Percentiles rank a stretch among this genome's conserved stretches.
Conservation (phyloP, 2,797 vertebrate species). For the Myripristis murdjan region DNA sequence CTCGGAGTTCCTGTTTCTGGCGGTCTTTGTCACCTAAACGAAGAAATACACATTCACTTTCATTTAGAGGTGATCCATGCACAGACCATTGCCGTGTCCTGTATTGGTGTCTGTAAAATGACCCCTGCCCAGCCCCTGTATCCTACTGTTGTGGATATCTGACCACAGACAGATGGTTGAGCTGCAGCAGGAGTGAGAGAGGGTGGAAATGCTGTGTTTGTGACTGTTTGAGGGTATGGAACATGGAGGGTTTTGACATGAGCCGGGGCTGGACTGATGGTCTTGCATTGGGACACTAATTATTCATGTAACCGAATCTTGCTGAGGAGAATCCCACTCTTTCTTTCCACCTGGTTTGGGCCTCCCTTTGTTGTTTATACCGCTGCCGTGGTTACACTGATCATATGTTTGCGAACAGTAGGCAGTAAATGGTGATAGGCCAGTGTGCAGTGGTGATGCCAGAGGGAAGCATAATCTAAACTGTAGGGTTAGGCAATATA, state of each 20-base stretch:
- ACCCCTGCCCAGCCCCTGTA: slow-evolving; percentile 33
- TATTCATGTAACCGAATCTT: slow-evolving; percentile 80
- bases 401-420: slow-evolving; percentile 54
- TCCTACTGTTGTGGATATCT: slow-evolving; percentile 42
- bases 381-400: slow-evolving; percentile 69
- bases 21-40: neutral
- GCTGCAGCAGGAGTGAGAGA: slow-evolving; percentile 27
- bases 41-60: slow-evolving; percentile 1
- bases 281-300: slow-evolving; percentile 63
- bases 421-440: slow-evolving; percentile 46
- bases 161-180: slow-evolving; percentile 70
- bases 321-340: slow-evolving; percentile 75
- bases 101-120: slow-evolving; percentile 57
- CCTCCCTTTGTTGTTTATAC: slow-evolving; percentile 67
- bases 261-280: slow-evolving; percentile 49
- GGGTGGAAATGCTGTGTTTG: slow-evolving; percentile 18
- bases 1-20: neutral
- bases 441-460: slow-evolving; percentile 19
- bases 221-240: too few relatives aligned
- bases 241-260: slow-evolving; percentile 43
- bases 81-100: slow-evolving; percentile 24
- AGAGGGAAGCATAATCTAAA: slow-evolving; percentile 33
- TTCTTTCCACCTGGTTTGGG: slow-evolving; percentile 70
- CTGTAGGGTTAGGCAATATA: too few relatives aligned
- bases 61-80: neutral